Evolutionary conservation across 2,113 vertebrate genomes (phyloP), one percentile per base, ranked within the genome.

Genomic region (Onychorhynchus coronatus): DNA sequence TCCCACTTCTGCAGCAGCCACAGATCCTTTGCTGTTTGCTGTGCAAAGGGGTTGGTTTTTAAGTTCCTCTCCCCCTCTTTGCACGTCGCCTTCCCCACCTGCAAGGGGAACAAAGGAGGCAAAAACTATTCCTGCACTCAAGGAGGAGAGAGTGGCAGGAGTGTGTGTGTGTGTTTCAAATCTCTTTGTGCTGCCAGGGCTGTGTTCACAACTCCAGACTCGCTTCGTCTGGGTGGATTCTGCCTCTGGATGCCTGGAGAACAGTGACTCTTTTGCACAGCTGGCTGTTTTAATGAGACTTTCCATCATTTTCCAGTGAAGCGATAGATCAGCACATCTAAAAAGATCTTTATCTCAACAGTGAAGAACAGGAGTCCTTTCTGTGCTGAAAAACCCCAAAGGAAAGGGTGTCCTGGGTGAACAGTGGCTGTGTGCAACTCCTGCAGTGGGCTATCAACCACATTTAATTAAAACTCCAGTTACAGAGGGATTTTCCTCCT

Each of bases 401-500:
- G 72, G 78, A 75, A 88, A 28, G 1, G 2, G 35, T 41, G 18
- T 83, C 78, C 79, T 67, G 31, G 39, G 50, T 0, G 8, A 85
- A 8, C 59, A 56, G 39, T 63, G 81, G 90, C 73, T 35, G 16
- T 47, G 56, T 93, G 89, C 49, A 11, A 9, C 75, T 84, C 90
- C 37, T 17, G 72, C 35, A 85, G 21, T 73, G 62, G 30, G 53
- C 68, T 85, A 80, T 92, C 88, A 88, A 24, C 95, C 81, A 93
- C 28, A 88, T 63, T 93, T 96, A 94, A 95, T 94, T 96, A 93
- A 97, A 90, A 75, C 47, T 61, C 33, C 30, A 39, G 4, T 91
- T 65, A 71, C 2, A 16, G 14, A 0, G 1, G 73, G 41, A 25
- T 94, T 95, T 94, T 44, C 41, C 78, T 90, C 31, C 53, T 30